A percentile compares a stretch with the other conserved stretches of the same genome.
Evolutionary conservation across 2,888 invertebrate genomes (phyloP).

Genomic region (Eutolmus rufibarbis): DNA sequence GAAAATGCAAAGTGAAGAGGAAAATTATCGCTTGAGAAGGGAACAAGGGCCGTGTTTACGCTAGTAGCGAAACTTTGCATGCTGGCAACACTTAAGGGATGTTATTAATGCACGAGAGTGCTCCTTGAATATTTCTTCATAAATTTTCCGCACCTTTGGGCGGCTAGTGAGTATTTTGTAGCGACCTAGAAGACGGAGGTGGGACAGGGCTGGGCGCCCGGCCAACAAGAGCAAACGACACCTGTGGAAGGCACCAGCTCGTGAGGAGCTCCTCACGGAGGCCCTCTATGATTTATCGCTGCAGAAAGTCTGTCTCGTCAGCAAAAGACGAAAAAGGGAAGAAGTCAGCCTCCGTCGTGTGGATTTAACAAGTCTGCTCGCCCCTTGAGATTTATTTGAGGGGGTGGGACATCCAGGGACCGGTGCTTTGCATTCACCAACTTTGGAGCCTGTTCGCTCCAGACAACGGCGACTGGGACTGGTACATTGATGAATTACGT

Average conservation of each 20-base stretch:
- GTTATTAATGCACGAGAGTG: conserved; percentile 31
- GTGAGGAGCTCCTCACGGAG: background rate
- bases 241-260: conserved; percentile 22
- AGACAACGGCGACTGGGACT: background rate
- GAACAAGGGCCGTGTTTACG: conserved; percentile 16
- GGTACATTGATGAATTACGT: background rate
- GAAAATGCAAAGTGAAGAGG: conserved; percentile 30
- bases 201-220: background rate
- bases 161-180: background rate
- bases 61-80: conserved; percentile 10
- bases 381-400: conserved; percentile 4
- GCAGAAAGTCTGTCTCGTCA: conserved; percentile 25
- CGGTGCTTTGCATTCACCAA: background rate
- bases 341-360: background rate
- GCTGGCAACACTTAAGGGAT: conserved; percentile 32
- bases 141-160: conserved; percentile 37
- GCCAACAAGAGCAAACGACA: conserved; percentile 10
- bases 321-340: background rate
- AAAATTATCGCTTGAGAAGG: conserved; percentile 26
- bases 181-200: background rate
- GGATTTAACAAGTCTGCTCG: background rate
- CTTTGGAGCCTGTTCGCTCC: background rate
- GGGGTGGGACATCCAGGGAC: background rate
- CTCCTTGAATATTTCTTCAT: conserved; percentile 38
- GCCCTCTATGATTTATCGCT: conserved; percentile 30